These are phyloP conservation scores for Argentina silus DNA, from an alignment of 2,797 vertebrate genomes.

Conservation along the genomic window DNA sequence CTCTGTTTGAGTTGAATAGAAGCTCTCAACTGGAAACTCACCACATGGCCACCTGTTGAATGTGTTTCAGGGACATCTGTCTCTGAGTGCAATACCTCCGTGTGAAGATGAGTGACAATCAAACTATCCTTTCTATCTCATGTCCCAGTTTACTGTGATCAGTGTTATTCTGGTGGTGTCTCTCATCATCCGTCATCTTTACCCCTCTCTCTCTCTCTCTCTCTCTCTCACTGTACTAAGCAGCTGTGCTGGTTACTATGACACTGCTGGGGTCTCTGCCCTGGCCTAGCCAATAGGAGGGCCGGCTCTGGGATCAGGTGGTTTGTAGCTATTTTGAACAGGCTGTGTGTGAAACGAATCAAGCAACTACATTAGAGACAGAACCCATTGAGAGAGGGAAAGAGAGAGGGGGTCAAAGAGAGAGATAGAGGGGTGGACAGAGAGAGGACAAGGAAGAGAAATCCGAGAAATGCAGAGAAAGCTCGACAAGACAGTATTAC, in stretches of 20 bases:
- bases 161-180: constrained; percentile 16
- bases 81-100: too few relatives aligned
- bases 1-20: not conserved
- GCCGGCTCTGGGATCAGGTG: constrained; percentile 65
- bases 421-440: constrained; percentile 8
- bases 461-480: constrained; percentile 17
- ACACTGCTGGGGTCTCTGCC: constrained; percentile 64
- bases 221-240: constrained; percentile 36
- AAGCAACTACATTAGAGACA: constrained; percentile 73
- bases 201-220: constrained; percentile 18
- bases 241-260: constrained; percentile 73
- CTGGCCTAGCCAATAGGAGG: constrained; percentile 58
- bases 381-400: constrained; percentile 54
- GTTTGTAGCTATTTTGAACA: constrained; percentile 76
- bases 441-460: not conserved
- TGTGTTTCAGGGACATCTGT: not conserved
- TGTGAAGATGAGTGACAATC: not conserved
- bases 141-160: not conserved
- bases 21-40: not conserved
- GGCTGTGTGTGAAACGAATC: constrained; percentile 78
- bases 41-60: not conserved
- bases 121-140: constrained; percentile 10
- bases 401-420: constrained; percentile 11
- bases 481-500: too few relatives aligned
- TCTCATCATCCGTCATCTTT: constrained; percentile 7